These are phyloP conservation scores for Coracias cyanogaster DNA, from an alignment of 2,797 vertebrate species.

Conservation along the genomic window DNA sequence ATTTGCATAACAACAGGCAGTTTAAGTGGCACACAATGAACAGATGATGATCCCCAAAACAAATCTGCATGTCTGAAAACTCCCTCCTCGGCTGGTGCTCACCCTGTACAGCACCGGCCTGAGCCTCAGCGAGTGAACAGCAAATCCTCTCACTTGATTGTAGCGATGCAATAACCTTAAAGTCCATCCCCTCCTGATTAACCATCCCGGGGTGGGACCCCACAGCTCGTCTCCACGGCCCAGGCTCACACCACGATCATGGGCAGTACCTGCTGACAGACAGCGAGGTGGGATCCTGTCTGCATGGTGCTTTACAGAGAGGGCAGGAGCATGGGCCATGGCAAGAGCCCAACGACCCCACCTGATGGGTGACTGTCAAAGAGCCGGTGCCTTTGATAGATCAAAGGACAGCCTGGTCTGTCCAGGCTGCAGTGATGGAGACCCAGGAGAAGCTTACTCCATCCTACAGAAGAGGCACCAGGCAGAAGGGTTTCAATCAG, in stretches of 20 bases:
- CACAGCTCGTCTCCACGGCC: not conserved
- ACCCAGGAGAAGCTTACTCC: not conserved
- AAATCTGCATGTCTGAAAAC: conserved; percentile 45
- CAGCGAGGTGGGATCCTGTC: not conserved
- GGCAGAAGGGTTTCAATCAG: not conserved
- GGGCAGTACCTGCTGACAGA: accelerated
- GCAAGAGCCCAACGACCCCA: not conserved
- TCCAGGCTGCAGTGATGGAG: not conserved
- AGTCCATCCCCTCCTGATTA: not conserved
- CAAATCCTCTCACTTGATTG: not conserved
- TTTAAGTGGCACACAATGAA: conserved; percentile 40
- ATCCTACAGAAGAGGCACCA: not conserved
- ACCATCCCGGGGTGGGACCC: not conserved
- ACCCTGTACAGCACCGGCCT: not conserved
- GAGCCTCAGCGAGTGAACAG: not conserved
- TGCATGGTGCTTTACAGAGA: accelerated
- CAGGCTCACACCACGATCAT: accelerated
- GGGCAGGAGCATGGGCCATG: not conserved
- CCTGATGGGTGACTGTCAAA: not conserved
- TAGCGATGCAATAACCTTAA: not conserved
- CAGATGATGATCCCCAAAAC: conserved; percentile 32
- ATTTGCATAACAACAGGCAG: conserved; percentile 67
- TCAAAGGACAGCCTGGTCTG: accelerated
- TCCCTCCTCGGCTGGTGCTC: not conserved
- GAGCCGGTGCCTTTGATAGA: not conserved